Conservation (phyloP, 2,113 vertebrate genomes). For the Osmerus eperlanus region DNA sequence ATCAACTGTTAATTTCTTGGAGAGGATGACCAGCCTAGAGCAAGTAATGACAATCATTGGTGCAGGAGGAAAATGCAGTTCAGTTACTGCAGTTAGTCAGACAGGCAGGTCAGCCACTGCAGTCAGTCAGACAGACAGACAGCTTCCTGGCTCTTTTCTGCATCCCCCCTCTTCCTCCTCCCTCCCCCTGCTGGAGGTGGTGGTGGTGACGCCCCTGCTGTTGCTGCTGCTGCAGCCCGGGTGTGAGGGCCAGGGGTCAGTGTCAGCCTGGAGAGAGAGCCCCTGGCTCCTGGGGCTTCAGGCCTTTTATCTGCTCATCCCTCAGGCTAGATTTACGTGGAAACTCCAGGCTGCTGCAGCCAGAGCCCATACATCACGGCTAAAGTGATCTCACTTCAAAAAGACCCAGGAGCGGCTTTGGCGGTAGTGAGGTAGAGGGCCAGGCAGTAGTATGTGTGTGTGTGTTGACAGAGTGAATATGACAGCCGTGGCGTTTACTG, state of each 20-base stretch:
- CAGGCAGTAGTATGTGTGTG: conserved; percentile 8
- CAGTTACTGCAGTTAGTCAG: neutral
- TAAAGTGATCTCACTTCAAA: conserved; percentile 41
- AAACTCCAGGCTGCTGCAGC: conserved; percentile 38
- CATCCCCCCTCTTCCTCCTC: neutral
- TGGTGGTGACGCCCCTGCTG: conserved; percentile 11
- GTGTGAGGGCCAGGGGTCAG: conserved; percentile 24
- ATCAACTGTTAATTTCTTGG: neutral
- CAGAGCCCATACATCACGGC: conserved; percentile 37
- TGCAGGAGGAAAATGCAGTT: too few species aligned
- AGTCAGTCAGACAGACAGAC: neutral
- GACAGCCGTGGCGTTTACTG: conserved; percentile 66
- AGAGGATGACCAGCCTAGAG: neutral
- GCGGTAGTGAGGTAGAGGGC: too few species aligned
- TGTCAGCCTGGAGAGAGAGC: conserved; percentile 32
- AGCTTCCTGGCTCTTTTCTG: neutral
- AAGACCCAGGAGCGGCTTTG: conserved; percentile 26
- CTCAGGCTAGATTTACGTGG: conserved; percentile 56
- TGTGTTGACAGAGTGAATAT: conserved; percentile 63
- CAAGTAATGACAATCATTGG: neutral
- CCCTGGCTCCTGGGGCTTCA: conserved; percentile 28
- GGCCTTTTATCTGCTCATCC: conserved; percentile 59
- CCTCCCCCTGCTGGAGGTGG: neutral
- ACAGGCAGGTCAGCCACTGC: neutral
- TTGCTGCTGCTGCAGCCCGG: neutral